Evolutionary conservation across 2,888 invertebrate species (phyloP).

Genomic region (Acholoe squamosa): DNA sequence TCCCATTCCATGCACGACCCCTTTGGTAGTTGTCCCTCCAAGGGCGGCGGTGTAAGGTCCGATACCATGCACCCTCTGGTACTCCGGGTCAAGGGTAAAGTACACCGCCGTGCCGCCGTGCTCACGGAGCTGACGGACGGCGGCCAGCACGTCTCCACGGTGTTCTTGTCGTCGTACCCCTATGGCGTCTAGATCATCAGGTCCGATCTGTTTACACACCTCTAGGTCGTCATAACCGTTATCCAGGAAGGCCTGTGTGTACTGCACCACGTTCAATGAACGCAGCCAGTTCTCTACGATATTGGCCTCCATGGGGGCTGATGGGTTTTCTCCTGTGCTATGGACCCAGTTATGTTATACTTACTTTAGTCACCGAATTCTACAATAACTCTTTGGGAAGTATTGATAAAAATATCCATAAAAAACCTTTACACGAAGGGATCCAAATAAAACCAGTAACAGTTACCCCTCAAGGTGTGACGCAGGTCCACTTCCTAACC

Average conservation of each 20-base stretch:
- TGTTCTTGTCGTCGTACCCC: conserved; percentile 94
- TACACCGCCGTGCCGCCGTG: conserved; percentile 97
- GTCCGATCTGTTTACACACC: conserved; percentile 97
- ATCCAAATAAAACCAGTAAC: neutral
- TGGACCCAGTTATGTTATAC: neutral
- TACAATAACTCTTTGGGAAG: too few species aligned
- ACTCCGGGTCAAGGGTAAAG: conserved; percentile 91
- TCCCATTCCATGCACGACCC: neutral
- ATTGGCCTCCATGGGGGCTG: conserved; percentile 85
- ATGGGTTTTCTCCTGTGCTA: neutral
- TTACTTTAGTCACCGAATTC: too few species aligned
- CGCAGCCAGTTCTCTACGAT: conserved; percentile 95
- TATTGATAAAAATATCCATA: too few species aligned
- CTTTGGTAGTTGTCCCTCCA: neutral
- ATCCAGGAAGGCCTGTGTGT: conserved; percentile 96
- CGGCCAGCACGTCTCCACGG: conserved; percentile 91
- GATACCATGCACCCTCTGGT: conserved; percentile 57
- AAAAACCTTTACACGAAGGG: neutral
- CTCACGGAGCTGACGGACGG: conserved; percentile 92
- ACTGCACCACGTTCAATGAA: conserved; percentile 94
- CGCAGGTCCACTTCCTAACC: too few species aligned
- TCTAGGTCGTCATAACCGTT: conserved; percentile 98
- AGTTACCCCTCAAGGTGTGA: too few species aligned
- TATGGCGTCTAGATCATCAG: conserved; percentile 96
- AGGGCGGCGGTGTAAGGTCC: neutral